Base-by-base conservation (phyloP, 2,888 invertebrate genomes). In the Geophilus truncorum region DNA sequence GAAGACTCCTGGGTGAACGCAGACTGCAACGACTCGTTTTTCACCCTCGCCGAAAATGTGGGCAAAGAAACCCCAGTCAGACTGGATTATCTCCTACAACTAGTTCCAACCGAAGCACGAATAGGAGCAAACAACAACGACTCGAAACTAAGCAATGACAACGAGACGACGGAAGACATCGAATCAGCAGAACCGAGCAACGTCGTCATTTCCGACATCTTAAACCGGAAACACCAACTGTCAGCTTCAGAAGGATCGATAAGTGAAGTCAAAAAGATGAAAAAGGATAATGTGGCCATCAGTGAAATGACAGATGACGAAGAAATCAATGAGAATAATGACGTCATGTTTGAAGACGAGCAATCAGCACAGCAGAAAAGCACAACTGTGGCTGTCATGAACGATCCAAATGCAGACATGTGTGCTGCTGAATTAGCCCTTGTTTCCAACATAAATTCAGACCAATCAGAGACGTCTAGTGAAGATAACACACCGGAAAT, bases 1-100 rank as follows among this genome's bases (percentile, higher is more conserved):
- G 92, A 92, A 76, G 95, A 98, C 89, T 94, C 95, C 95, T 98
- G 98, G 98, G 94, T 98, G 82, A 98, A 98, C 87, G 91, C 92
- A 84, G 93, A 92, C 0, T 94, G 93, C 85, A 91, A 91, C 83
- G 91, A 92, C 45, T 93, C 92, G 70, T 95, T 96, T 87, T 88
- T 95, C 82, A 93, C 94, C 84, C 90, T 93, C 85, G 94, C 96
- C 0, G 95, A 96, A 87, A 93, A 94, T 84, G 87, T 96, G 83
- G 95, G 96, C 23, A 94, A 94, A 84, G 93, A 95, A 88, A 96
- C 96, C 0, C 96, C 96, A 0, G 95, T 96, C 62, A 90, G 96
- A 62, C 89, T 96, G 36, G 96, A 96, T 88, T 89, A 96, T 81
- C 89, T 96, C 83, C 89, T 96, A 82, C 94, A 95, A 7, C 88